Conservation (phyloP, 1,140 invertebrate species). For the Argopecten irradians region DNA sequence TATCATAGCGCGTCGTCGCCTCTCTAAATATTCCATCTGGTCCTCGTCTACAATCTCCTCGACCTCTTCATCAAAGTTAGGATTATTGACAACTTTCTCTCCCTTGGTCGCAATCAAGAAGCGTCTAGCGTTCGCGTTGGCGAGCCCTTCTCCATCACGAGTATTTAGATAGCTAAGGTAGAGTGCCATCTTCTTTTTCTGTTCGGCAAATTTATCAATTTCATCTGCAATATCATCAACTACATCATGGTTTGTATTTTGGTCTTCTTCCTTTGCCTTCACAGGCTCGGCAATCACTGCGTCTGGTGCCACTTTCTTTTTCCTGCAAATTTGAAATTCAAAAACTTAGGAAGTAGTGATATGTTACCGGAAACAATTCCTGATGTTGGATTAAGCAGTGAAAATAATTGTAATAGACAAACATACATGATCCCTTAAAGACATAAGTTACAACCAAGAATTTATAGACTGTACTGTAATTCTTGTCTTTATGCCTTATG, state of each 20-base stretch:
- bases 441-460: no score
- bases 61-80: neutral
- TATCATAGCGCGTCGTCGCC: neutral
- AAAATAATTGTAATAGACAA: no score
- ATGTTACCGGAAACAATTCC: no score
- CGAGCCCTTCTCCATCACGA: neutral
- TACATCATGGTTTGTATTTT: neutral
- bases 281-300: neutral
- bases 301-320: neutral
- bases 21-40: neutral
- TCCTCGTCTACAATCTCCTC: neutral
- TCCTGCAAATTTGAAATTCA: neutral
- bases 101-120: neutral
- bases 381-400: no score
- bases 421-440: no score
- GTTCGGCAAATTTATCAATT: conserved; percentile 10
- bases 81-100: neutral
- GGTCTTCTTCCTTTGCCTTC: conserved; percentile 2
- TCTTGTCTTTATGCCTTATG: no score
- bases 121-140: neutral
- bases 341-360: no score
- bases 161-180: neutral
- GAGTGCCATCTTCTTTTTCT: conserved; percentile 8
- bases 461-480: no score
- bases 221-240: conserved; percentile 14